Conservation (phyloP, 2,797 vertebrate species). For the Eutrigla gurnardus region DNA sequence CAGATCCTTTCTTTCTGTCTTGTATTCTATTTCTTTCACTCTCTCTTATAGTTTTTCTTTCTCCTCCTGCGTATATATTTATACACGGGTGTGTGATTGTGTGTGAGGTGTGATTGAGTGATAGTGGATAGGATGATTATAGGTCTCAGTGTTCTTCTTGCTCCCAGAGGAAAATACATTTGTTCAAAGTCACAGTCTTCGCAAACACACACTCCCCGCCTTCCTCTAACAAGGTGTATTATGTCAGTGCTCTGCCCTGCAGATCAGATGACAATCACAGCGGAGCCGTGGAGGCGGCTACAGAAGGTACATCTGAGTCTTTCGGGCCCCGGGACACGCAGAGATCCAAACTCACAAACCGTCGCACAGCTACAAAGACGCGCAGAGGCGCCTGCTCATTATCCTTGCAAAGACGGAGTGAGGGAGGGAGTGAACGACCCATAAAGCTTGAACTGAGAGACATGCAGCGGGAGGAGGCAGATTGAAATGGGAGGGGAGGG, state of each 20-base stretch:
- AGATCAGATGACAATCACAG: slow-evolving; percentile 81
- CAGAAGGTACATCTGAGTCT: slow-evolving; percentile 76
- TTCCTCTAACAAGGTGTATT: slow-evolving; percentile 78
- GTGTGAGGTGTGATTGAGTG: slow-evolving; percentile 53
- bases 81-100: slow-evolving; percentile 21
- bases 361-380: slow-evolving; percentile 77
- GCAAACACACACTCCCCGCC: slow-evolving; percentile 56
- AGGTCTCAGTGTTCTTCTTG: slow-evolving; percentile 51
- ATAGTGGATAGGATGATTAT: slow-evolving; percentile 63
- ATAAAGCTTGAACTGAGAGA: slow-evolving; percentile 77
- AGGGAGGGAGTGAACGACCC: slow-evolving; percentile 69
- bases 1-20: slow-evolving; percentile 12
- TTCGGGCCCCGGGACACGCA: slow-evolving; percentile 64
- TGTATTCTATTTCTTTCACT: slow-evolving; percentile 27
- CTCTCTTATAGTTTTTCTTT: slow-evolving; percentile 24
- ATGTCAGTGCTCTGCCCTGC: slow-evolving; percentile 72
- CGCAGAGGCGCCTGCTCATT: slow-evolving; percentile 76
- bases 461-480: slow-evolving; percentile 61
- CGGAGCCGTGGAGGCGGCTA: slow-evolving; percentile 65
- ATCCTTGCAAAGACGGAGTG: slow-evolving; percentile 68
- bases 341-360: slow-evolving; percentile 73
- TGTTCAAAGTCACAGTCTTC: slow-evolving; percentile 77
- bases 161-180: slow-evolving; percentile 65
- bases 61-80: slow-evolving; percentile 14
- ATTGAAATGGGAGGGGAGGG: slow-evolving; percentile 59